phyloP scores from a whole-genome alignment of 2,888 invertebrate genomes.

The Sisyra terminalis region DNA sequence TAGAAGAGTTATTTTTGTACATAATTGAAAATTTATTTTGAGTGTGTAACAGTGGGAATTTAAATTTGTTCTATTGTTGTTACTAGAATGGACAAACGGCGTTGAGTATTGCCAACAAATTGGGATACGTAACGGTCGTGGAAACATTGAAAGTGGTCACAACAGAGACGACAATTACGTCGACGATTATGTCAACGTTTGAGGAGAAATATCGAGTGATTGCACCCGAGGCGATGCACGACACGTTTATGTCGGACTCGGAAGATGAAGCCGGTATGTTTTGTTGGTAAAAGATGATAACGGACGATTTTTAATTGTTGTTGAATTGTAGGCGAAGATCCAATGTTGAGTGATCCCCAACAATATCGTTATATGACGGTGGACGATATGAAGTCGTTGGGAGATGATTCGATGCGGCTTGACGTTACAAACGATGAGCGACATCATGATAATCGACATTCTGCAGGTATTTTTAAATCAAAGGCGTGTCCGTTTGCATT shows the following conservation, averaged over 20 bases:
- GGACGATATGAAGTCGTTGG: constrained; percentile 62
- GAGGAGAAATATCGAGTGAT: constrained; percentile 96
- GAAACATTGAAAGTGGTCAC: constrained; percentile 90
- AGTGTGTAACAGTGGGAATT: background rate
- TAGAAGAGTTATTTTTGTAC: background rate
- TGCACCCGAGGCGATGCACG: constrained; percentile 97
- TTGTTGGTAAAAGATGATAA: constrained; percentile 5
- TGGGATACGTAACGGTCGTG: constrained; percentile 96
- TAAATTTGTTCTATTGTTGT: constrained; percentile 8
- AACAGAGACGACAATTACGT: constrained; percentile 51
- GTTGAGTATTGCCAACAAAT: constrained; percentile 85
- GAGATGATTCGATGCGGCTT: constrained; percentile 46
- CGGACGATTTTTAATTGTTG: background rate
- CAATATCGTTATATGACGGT: constrained; percentile 66
- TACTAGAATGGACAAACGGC: constrained; percentile 90
- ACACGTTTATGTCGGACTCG: constrained; percentile 95
- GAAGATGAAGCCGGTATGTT: constrained; percentile 92
- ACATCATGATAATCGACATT: constrained; percentile 19
- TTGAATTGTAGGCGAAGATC: constrained; percentile 42
- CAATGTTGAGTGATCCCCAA: constrained; percentile 48
- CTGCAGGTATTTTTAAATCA: background rate
- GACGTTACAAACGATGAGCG: constrained; percentile 28
- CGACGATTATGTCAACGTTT: constrained; percentile 35
- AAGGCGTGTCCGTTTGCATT: background rate
- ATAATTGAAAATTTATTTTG: background rate